A percentile compares a stretch with the other conserved stretches of the same genome.
Conservation (phyloP, 2,888 invertebrate species). For the Panopea generosa region DNA sequence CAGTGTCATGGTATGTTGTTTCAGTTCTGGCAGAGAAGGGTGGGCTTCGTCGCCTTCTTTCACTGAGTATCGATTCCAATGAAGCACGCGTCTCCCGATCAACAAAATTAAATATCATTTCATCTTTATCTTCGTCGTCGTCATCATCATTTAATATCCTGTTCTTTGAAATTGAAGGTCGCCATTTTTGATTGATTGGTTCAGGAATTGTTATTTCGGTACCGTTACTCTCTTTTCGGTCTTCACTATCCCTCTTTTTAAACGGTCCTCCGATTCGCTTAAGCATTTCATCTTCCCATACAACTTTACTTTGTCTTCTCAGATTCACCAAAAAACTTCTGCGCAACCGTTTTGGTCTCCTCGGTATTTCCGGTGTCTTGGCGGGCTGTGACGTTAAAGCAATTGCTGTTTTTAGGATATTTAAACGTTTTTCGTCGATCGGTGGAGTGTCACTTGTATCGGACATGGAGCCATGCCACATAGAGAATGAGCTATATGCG, state of each 20-base stretch:
- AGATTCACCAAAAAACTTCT: conserved; percentile 45
- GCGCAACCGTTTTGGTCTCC: conserved; percentile 35
- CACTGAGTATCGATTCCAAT: conserved; percentile 2
- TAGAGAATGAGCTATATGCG: conserved; percentile 15
- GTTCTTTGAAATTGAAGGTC: conserved; percentile 45
- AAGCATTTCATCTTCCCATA: conserved; percentile 50
- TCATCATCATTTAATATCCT: conserved; percentile 37
- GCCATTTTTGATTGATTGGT: conserved; percentile 12
- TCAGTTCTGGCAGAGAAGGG: background rate
- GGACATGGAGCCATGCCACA: conserved; percentile 36
- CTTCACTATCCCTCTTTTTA: conserved; percentile 1
- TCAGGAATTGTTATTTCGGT: background rate
- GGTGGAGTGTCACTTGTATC: conserved; percentile 14
- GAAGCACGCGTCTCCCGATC: conserved; percentile 16
- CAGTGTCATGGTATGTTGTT: conserved; percentile 26
- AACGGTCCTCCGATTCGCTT: conserved; percentile 15
- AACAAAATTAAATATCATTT: conserved; percentile 22
- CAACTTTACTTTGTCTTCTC: conserved; percentile 42
- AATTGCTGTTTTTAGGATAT: conserved; percentile 54
- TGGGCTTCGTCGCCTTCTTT: background rate
- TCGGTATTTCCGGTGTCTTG: conserved; percentile 24
- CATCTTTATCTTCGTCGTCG: conserved; percentile 32
- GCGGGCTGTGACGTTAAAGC: conserved; percentile 59
- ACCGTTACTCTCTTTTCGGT: background rate
- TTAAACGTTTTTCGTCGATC: conserved; percentile 46